A percentile compares a stretch with the other conserved stretches of the same genome.
Evolutionary conservation across 2,888 invertebrate genomes (phyloP).

Genomic region (Coecobrya sp.): DNA sequence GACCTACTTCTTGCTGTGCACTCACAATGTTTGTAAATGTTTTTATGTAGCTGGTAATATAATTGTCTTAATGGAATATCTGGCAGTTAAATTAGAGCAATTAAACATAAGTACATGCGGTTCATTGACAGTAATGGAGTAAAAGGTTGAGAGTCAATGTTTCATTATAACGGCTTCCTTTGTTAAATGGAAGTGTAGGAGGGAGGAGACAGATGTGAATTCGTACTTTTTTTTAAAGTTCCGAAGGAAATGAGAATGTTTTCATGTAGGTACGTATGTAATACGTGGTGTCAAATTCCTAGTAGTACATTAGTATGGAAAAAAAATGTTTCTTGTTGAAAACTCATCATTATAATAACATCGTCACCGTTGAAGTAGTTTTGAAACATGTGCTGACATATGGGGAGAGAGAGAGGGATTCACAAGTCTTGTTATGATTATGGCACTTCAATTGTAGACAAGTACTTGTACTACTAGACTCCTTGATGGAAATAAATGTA

Average conservation of each 20-base stretch:
- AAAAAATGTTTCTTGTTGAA: constrained; percentile 34
- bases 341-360: neutral
- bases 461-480: neutral
- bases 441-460: constrained; percentile 8
- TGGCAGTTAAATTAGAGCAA: neutral
- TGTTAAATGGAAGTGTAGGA: neutral
- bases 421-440: neutral
- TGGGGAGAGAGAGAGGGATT: neutral
- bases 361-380: neutral
- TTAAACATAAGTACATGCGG: neutral
- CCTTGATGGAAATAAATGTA: constrained; percentile 3
- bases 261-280: neutral
- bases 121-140: neutral
- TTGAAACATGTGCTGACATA: constrained; percentile 41
- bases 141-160: too few relatives aligned
- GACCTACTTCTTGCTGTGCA: neutral
- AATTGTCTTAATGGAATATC: neutral
- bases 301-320: constrained; percentile 30
- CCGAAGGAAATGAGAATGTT: neutral
- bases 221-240: constrained; percentile 16
- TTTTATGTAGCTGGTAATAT: neutral
- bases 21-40: neutral
- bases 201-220: neutral
- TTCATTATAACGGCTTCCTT: neutral
- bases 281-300: constrained; percentile 37